phyloP scores from a whole-genome alignment of 2,888 invertebrate species.

The Cremastinae sp. region DNA sequence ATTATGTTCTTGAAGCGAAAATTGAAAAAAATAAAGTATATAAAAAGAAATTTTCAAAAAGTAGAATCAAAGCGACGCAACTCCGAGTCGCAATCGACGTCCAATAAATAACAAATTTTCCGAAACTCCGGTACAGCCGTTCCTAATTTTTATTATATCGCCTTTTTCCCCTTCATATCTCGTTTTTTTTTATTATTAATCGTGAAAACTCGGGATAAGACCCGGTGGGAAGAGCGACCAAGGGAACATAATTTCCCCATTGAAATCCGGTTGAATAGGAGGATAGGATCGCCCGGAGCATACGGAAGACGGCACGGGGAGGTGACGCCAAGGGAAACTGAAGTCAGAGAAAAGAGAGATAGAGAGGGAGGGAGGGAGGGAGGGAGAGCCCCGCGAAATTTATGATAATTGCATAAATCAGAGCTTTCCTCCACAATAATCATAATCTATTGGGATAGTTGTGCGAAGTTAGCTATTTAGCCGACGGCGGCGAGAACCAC shows the following conservation, averaged over 20 bases:
- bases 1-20: too few relatives aligned
- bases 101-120: constrained; percentile 3
- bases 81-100: not conserved
- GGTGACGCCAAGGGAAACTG: constrained; percentile 30
- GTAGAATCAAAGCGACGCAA: not conserved
- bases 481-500: constrained; percentile 72
- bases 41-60: too few relatives aligned
- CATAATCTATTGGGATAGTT: constrained; percentile 80
- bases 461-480: constrained; percentile 79
- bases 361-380: constrained; percentile 30
- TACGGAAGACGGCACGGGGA: constrained; percentile 72
- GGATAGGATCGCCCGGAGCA: constrained; percentile 75
- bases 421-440: constrained; percentile 80
- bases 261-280: constrained; percentile 77
- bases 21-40: too few relatives aligned
- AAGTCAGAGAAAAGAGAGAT: constrained; percentile 62
- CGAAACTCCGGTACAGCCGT: not conserved
- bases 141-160: constrained; percentile 5
- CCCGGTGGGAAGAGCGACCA: constrained; percentile 62
- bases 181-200: constrained; percentile 30
- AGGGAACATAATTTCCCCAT: constrained; percentile 77
- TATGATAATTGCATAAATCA: constrained; percentile 80
- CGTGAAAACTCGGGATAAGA: constrained; percentile 46
- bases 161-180: not conserved
- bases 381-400: constrained; percentile 72